Evolutionary conservation across 2,797 vertebrate species (phyloP), one percentile per base, ranked within the genome.

Genomic region (Sebastes matsubarae): DNA sequence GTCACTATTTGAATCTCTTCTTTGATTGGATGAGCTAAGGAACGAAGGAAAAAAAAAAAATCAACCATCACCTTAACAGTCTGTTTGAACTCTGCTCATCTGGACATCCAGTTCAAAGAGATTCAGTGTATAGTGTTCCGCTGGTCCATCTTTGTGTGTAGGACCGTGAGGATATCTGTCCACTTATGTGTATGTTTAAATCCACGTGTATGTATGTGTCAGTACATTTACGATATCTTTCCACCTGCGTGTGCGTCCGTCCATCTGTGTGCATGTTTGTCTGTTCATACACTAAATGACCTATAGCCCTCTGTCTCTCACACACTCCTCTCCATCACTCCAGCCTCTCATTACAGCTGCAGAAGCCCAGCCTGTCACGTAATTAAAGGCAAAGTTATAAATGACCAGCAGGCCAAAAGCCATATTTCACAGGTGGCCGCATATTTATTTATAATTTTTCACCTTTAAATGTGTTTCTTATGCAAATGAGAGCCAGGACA

Each of bases 301-400:
- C 91, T 88, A 88, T 93, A 92, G 87, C 88, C 87, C 85, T 88
- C 72, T 89, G 91, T 92, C 87, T 90, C 88, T 91, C 83, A 83
- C 84, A 80, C 83, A 72, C 87, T 93, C 89, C 90, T 89, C 93
- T 95, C 88, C 93, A 94, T 95, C 93, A 96, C 94, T 95, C 88
- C 90, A 92, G 88, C 80, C 92, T 93, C 94, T 95, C 94, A 95
- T 95, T 94, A 94, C 88, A 92, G 91, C 89, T 82, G 85, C 88
- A 88, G 89, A 93, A 89, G 83, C 90, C 89, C 91, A 89, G 93
- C 89, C 92, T 95, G 94, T 94, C 94, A 94, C 93, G 81, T 96
- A 95, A 96, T 96, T 96, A 96, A 95, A 94, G 92, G 87, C 93
- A 94, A 91, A 92, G 92, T 96, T 96, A 95, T 94, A 94, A 95